Base-by-base conservation (phyloP, 23 tunicate genomes). In the Oikopleura dioica region DNA sequence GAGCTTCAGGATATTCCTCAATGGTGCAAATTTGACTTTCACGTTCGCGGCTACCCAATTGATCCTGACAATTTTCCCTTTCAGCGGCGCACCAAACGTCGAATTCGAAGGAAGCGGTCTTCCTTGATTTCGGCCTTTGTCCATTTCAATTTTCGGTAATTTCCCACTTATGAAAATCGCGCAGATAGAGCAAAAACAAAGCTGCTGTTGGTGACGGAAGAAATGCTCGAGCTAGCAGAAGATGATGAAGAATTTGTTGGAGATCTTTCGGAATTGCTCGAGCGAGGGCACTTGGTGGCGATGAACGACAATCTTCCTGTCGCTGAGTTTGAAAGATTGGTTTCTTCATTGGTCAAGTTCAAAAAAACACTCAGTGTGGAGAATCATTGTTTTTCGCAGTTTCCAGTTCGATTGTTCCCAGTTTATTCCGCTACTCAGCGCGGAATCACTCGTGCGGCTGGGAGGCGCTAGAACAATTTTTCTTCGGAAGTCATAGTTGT, bases 151-250 rank as follows among this genome's bases (percentile, higher is more conserved):
- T n/a, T n/a, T n/a, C n/a, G n/a, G n/a, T n/a, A n/a, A n/a, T n/a
- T n/a, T n/a, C n/a, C n/a, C n/a, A n/a, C n/a, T n/a, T n/a, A n/a
- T n/a, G n/a, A n/a, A n/a, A n/a, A n/a, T n/a, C n/a, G n/a, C n/a
- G n/a, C n/a, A n/a, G n/a, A n/a, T n/a, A n/a, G n/a, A 28, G 72
- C 72, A 63, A 63, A 63, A 63, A 63, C 72, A 63, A 63, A 63
- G 33, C 33, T 63, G 72, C 72, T 63, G 16, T 12, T 63, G 16
- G 16, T 12, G 4, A 63, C 72, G 32, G 5, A 24, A 24, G 72
- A 63, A 63, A 24, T 63, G 33, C 30, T 2, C 4, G 33, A 63
- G 5, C 16, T 63, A 2, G 26, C 26, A 16, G 33, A 63, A 16
- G 2, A 24, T 21, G 33, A 63, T 28, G 32, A 23, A 28, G 33